phyloP scores from a whole-genome alignment of 2,113 vertebrate genomes.

The Ibidorhyncha struthersii region DNA sequence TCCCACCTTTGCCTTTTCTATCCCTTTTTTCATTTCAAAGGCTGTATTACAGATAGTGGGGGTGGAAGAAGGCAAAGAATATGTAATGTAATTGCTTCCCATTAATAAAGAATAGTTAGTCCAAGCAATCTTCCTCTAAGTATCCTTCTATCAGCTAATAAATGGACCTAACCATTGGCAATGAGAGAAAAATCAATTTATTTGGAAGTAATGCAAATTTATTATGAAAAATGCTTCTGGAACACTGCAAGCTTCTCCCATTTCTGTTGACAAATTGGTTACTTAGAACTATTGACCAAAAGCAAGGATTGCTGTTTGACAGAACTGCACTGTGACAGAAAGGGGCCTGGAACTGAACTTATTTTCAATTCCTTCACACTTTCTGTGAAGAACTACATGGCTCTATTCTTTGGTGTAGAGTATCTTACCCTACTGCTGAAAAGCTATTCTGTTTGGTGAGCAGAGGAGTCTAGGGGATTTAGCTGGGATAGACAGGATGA shows the following conservation, averaged over 20 bases:
- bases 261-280: neutral
- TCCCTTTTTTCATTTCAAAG: neutral
- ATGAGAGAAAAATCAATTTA: conserved; percentile 38
- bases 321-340: neutral
- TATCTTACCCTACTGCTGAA: neutral
- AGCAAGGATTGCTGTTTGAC: neutral
- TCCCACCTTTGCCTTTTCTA: neutral
- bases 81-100: neutral
- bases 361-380: neutral
- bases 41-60: neutral
- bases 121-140: neutral
- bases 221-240: conserved; percentile 12
- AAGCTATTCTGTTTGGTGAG: neutral
- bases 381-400: neutral
- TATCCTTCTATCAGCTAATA: neutral
- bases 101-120: neutral
- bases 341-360: neutral
- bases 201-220: conserved; percentile 15
- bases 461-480: neutral
- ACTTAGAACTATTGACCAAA: neutral
- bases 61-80: neutral
- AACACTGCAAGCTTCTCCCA: neutral
- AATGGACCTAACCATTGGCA: neutral
- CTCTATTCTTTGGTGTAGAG: neutral
- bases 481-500: neutral